Evolutionary conservation across 2,888 invertebrate genomes (phyloP).

Genomic region (Macrophya alboannulata): DNA sequence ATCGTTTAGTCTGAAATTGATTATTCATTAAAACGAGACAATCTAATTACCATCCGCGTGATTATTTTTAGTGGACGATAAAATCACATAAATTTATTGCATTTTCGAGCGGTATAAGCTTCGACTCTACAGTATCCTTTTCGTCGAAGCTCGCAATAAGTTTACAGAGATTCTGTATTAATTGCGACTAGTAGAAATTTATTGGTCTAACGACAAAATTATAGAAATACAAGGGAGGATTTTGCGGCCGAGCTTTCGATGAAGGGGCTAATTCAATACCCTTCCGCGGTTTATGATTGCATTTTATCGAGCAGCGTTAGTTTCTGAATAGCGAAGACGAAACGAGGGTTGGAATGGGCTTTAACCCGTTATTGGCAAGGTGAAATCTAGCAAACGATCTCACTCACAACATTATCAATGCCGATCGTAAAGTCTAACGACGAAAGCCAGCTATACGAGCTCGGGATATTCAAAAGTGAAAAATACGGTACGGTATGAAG

Average conservation of each 20-base stretch:
- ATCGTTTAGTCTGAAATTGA: background rate
- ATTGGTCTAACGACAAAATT: background rate
- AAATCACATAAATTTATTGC: background rate
- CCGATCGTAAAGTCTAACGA: background rate
- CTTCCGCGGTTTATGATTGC: constrained; percentile 31
- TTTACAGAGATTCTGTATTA: background rate
- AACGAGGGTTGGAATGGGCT: constrained; percentile 34
- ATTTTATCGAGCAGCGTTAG: constrained; percentile 26
- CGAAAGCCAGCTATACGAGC: background rate
- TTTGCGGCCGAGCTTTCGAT: background rate
- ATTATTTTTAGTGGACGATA: background rate
- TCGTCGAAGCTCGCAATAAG: background rate
- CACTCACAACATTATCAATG: background rate
- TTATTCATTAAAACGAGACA: background rate
- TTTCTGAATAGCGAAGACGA: constrained; percentile 15
- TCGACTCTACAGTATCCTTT: background rate
- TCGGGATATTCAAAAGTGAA: background rate
- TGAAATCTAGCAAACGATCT: constrained; percentile 33
- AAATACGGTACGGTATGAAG: background rate
- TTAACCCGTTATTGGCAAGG: background rate
- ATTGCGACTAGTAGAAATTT: background rate
- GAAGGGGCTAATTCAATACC: constrained; percentile 16
- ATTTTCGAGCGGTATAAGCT: background rate
- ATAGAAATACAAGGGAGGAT: background rate
- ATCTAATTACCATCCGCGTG: background rate